Base-by-base conservation (phyloP, 2,888 invertebrate genomes). In the Drosophila mimetica region DNA sequence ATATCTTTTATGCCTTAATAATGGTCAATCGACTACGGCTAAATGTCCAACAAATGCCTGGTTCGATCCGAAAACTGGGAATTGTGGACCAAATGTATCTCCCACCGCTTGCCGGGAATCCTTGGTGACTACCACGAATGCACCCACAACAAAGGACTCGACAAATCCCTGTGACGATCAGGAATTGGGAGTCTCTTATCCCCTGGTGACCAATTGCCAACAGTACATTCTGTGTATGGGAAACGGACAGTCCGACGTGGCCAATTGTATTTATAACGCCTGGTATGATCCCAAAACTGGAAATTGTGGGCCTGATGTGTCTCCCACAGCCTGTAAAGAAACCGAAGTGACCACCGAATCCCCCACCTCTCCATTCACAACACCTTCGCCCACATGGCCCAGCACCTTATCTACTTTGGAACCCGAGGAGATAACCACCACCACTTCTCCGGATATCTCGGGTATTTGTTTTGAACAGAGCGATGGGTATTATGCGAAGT, bases 231-330 rank as follows among this genome's bases (percentile, higher is more conserved):
- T 86, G 2, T 89, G 88, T 48, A 44, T 72, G 52, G 76, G 74
- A 4, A 60, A 79, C 30, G 83, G 76, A 0, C 39, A 58, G 1
- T 72, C 57, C 8, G 37, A 46, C 2, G 60, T 79, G 7, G 63
- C 74, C 1, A 72, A 75, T 22, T 89, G 89, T 47, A 86, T 88
- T 11, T 71, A 48, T 5, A 76, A 80, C 18, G 67, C 77, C 2
- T 89, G 74, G 60, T 88, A 60, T 30, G 74, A 88, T 79, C 89
- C 88, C 0, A 28, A 39, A 2, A 74, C 80, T 0, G 79, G 77
- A 3, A 69, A 53, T 16, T 88, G 89, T 63, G 88, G 81, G 0
- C 86, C 85, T 1, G 55, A 79, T 36, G 75, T 77, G 3, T 72
- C 80, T 9, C 73, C 74, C 2, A 78, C 75, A 3, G 82, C 79